Percentiles rank a stretch among this genome's conserved stretches.
Conservation (phyloP, 2,888 invertebrate genomes). For the Calameuta pallipes region DNA sequence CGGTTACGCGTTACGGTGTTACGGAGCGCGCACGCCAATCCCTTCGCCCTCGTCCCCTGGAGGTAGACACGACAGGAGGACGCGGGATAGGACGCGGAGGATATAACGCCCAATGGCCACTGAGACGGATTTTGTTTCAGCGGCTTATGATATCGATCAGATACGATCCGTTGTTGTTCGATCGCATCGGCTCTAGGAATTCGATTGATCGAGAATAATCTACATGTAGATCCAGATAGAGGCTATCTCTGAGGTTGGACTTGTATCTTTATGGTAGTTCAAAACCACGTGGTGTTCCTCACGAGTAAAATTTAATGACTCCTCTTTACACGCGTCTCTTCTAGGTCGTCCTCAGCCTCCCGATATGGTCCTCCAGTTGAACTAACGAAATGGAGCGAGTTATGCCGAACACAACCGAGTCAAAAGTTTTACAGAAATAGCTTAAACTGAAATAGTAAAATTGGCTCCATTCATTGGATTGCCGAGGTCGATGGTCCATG, state of each 20-base stretch:
- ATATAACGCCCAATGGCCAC: neutral
- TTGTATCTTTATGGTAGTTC: neutral
- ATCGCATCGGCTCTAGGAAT: neutral
- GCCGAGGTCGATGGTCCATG: neutral
- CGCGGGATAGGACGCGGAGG: neutral
- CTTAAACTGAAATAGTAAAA: conserved; percentile 1
- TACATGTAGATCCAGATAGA: neutral
- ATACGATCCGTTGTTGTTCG: neutral
- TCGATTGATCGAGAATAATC: neutral
- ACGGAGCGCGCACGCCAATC: neutral
- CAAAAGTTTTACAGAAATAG: neutral
- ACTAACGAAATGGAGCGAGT: neutral
- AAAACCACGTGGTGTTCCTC: neutral
- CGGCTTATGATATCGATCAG: neutral
- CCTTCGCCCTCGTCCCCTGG: neutral
- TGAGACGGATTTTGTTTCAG: neutral
- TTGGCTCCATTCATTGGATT: neutral
- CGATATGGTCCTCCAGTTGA: neutral
- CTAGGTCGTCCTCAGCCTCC: neutral
- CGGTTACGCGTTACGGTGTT: neutral
- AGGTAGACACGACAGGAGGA: no score
- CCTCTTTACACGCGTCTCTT: neutral
- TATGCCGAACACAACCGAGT: neutral
- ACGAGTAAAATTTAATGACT: neutral
- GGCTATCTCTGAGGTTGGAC: neutral